phyloP scores from a whole-genome alignment of 2,113 vertebrate species.

The Actinemys pallida region DNA sequence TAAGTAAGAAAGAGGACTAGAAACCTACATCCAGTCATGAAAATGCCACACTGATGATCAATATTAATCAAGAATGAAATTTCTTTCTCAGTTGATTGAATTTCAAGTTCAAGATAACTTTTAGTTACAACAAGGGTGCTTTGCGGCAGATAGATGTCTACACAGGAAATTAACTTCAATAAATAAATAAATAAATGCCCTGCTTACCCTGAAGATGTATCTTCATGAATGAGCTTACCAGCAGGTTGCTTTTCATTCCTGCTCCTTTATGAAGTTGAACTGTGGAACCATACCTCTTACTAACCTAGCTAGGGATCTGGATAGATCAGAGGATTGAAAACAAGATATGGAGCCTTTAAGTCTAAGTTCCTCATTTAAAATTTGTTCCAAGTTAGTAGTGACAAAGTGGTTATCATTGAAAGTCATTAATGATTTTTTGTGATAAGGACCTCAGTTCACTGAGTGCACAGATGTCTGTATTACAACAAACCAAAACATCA shows the following conservation, averaged over 20 bases:
- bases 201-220: not conserved
- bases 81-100: not conserved
- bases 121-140: not conserved
- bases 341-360: not conserved
- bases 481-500: fast-evolving
- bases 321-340: not conserved
- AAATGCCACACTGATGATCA: constrained; percentile 5
- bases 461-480: not conserved
- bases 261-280: not conserved
- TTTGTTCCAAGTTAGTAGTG: not conserved
- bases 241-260: not conserved
- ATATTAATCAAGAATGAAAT: constrained; percentile 37
- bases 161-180: not conserved
- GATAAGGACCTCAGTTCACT: not conserved
- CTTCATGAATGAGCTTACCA: not conserved
- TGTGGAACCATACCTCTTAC: not conserved
- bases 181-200: not conserved
- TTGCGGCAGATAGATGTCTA: not conserved
- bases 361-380: not conserved
- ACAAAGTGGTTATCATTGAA: not conserved
- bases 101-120: constrained; percentile 26
- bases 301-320: not conserved
- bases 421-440: not conserved
- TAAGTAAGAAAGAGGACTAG: not conserved
- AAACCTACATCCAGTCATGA: not conserved